Evolutionary conservation across 2,888 invertebrate genomes (phyloP).

Genomic region (Eurois occulta): DNA sequence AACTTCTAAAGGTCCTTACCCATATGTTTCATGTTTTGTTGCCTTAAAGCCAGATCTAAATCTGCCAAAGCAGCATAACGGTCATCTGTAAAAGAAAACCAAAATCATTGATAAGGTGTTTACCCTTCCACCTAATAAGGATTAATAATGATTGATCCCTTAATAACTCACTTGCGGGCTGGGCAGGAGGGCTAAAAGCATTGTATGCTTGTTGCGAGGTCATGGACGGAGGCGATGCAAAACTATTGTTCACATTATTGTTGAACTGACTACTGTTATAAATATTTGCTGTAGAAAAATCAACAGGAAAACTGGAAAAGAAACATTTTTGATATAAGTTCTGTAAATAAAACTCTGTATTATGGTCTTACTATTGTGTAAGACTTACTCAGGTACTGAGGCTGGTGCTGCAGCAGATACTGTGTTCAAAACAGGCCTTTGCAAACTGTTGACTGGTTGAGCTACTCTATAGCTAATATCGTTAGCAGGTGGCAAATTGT

Average conservation of each 20-base stretch:
- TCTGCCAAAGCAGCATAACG: conserved; percentile 99
- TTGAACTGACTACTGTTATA: conserved; percentile 91
- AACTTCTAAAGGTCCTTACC: conserved; percentile 73
- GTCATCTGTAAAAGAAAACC: conserved; percentile 91
- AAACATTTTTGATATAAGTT: conserved; percentile 21
- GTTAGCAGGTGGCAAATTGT: conserved; percentile 75
- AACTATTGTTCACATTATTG: conserved; percentile 82
- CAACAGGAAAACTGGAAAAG: conserved; percentile 91
- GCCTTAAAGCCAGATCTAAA: conserved; percentile 94
- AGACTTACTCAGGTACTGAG: conserved; percentile 86
- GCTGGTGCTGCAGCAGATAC: conserved; percentile 65
- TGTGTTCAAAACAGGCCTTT: conserved; percentile 76
- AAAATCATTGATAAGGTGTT: not conserved
- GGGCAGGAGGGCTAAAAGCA: conserved; percentile 77
- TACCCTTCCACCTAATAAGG: not conserved
- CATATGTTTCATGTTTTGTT: conserved; percentile 89
- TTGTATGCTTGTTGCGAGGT: conserved; percentile 74
- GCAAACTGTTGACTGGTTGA: conserved; percentile 80
- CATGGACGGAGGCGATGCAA: conserved; percentile 85
- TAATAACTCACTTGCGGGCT: conserved; percentile 80
- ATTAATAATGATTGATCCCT: not conserved
- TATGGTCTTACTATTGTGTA: not conserved
- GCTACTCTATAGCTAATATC: conserved; percentile 81
- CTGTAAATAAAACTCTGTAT: not conserved
- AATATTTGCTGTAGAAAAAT: conserved; percentile 93